These are phyloP conservation scores for Ectobius pallidus DNA, from an alignment of 2,888 invertebrate genomes.

Conservation along the genomic window DNA sequence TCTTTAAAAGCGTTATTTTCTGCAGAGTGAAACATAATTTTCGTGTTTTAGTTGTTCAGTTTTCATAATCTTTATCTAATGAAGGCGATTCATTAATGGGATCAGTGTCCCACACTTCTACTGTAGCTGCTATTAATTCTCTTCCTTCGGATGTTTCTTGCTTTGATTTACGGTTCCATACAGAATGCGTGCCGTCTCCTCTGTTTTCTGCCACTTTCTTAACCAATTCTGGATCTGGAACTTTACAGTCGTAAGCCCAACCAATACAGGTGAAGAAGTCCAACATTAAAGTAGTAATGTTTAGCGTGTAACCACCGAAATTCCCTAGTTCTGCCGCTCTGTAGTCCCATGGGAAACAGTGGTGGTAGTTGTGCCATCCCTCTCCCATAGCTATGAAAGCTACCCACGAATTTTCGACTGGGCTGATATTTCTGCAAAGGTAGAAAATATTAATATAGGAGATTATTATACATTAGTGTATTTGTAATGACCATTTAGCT, in stretches of 20 bases:
- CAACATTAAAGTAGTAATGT: slow-evolving; percentile 71
- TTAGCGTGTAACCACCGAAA: slow-evolving; percentile 63
- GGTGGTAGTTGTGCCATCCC: slow-evolving; percentile 64
- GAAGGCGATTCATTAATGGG: no score
- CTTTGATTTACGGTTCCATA: not conserved
- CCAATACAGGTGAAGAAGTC: slow-evolving; percentile 75
- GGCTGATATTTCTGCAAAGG: slow-evolving; percentile 43
- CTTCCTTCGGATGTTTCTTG: no score
- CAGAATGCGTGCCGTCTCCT: slow-evolving; percentile 62
- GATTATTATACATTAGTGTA: no score
- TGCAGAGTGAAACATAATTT: no score
- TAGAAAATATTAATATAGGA: no score
- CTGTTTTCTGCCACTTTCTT: slow-evolving; percentile 60
- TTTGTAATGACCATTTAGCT: no score
- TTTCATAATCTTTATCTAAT: no score
- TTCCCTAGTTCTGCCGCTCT: slow-evolving; percentile 71
- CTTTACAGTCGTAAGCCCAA: slow-evolving; percentile 79
- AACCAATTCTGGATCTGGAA: slow-evolving; percentile 64
- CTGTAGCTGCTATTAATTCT: no score
- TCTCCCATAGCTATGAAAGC: slow-evolving; percentile 52
- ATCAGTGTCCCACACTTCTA: no score
- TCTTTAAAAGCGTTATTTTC: no score
- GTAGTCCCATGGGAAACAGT: slow-evolving; percentile 70
- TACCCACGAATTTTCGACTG: slow-evolving; percentile 47
- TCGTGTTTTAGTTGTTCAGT: no score